phyloP scores from a whole-genome alignment of 2,113 vertebrate genomes.

The Eclectus roratus region DNA sequence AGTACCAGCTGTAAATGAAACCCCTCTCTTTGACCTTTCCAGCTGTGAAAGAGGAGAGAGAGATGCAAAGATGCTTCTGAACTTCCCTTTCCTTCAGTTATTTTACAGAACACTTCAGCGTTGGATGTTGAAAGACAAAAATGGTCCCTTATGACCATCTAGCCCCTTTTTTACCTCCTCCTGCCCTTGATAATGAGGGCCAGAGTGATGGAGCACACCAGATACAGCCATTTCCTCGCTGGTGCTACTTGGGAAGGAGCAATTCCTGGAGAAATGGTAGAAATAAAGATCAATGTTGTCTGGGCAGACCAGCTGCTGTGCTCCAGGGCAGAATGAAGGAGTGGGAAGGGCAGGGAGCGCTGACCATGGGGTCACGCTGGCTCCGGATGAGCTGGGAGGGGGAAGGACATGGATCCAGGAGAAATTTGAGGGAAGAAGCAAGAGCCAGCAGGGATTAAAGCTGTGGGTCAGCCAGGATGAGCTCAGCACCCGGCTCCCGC shows the following conservation, averaged over 20 bases:
- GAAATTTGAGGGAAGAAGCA: not conserved
- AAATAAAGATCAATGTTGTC: not conserved
- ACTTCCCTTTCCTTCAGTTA: not conserved
- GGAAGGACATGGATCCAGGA: not conserved
- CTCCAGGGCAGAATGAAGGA: not conserved
- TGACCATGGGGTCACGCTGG: not conserved
- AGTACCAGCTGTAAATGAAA: not conserved
- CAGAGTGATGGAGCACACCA: not conserved
- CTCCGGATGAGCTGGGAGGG: accelerated
- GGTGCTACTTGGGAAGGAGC: not conserved
- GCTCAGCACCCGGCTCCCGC: accelerated
- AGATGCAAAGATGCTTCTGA: not conserved
- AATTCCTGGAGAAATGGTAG: not conserved
- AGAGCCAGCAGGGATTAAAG: not conserved
- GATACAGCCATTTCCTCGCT: not conserved
- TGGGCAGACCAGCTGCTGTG: not conserved
- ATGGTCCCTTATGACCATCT: not conserved
- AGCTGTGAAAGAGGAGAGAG: not conserved
- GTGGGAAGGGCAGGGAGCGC: not conserved
- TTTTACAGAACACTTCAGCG: not conserved
- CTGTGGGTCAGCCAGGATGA: not conserved
- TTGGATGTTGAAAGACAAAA: not conserved
- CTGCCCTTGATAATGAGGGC: not conserved
- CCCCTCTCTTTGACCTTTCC: not conserved
- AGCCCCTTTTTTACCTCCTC: not conserved